Base-by-base conservation (phyloP, 2,888 invertebrate genomes). In the Andrena dorsata region DNA sequence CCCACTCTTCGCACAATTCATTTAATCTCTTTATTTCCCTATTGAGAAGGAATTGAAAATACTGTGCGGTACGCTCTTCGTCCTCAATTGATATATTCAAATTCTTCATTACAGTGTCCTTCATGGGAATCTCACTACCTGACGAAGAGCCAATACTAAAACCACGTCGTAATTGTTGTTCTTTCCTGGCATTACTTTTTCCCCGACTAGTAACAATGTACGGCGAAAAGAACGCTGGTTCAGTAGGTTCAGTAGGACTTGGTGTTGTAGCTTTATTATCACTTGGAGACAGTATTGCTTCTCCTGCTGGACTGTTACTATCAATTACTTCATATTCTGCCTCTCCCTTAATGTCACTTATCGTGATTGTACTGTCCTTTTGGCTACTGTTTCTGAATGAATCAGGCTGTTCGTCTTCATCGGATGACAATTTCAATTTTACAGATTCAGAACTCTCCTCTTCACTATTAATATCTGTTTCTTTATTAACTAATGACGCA, bases 151-250 rank as follows among this genome's bases (percentile, higher is more conserved):
- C 61, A 0, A 91, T 72, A 16, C 61, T 71, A 2, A 82, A 71
- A 28, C 90, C 90, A 4, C 84, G 74, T 16, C 87, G 88, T 0
- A 87, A 51, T 28, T 90, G 84, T 28, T 90, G 85, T 88, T 96
- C 96, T 64, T 94, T 95, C 47, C 95, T 93, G 0, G 95, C 95
- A 85, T 95, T 96, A 1, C 93, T 94, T 86, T 96, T 96, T 0
- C 96, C 96, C 28, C 96, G 92, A 0, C 95, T 95, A 71, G 95
- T 89, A 0, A 95, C 96, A 0, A 96, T 95, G 90, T 94, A 95
- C 0, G 96, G 96, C 81, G 93, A 93, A 63, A 90, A 92, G 2
- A 85, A 80, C 13, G 84, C 89, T 16, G 90, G 88, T 35, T 83
- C 80, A 0, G n/a, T 28, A 0, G 35, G 5, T 30, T 64, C 20